Evolutionary conservation across 2,113 vertebrate genomes (phyloP), one percentile per base, ranked within the genome.

Genomic region (Dasyprocta punctata): DNA sequence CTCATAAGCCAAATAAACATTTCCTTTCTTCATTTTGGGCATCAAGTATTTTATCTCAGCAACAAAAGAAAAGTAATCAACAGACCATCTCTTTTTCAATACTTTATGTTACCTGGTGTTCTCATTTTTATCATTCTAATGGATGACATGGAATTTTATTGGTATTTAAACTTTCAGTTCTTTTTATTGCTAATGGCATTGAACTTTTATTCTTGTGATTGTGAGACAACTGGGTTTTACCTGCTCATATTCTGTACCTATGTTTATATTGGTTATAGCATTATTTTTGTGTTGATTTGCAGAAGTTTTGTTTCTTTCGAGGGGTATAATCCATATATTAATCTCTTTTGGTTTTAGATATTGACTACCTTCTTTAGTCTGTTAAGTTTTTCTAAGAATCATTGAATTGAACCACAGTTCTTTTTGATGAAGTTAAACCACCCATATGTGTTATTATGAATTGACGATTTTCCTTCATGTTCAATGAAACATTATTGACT

Each of bases 211-310:
- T 86, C 47, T 36, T 52, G 60, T 44, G 19, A 2, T 26, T 47
- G 7, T 73, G 56, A 86, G 56, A 90, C 11, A 44, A 56, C 7
- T 90, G 28, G 4, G 7, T 19, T 30, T 95, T 84, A 47, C 49
- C 22, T 73, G 2, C 28, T 67, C 7, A 26, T 60, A 67, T 73
- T 28, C 2, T 94, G 86, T 81, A 16, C 13, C 22, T 6, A 49
- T 95, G 78, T 90, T 92, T 87, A 61, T 56, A 1, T 38, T 33
- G 7, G 4, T 33, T 83, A 52, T 85, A 61, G 1, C 36, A 38
- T 77, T 75, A 58, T 87, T 95, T 92, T 96, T 61, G 71, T 88
- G 30, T 20, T 65, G 69, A 63, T 94, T 81, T 92, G 30, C 6
- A 86, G 17, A 22, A 28, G 4, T 71, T 88, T 80, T 85, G 3